Conservation (phyloP, 1,140 invertebrate species). For the Mesaphorura yosii region DNA sequence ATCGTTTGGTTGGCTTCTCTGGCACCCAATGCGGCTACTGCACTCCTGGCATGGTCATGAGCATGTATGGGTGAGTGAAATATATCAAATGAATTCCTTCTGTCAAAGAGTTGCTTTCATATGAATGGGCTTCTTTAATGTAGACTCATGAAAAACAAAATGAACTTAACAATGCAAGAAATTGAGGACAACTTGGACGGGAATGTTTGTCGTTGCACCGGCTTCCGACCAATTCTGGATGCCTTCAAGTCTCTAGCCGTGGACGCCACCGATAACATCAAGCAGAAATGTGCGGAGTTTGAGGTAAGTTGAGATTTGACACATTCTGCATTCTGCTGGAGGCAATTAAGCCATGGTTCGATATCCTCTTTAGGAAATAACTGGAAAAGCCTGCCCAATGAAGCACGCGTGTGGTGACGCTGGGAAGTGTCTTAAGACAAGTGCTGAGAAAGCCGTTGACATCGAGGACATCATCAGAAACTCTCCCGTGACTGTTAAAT, state of each 20-base stretch:
- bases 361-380: not conserved
- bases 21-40: constrained; percentile 35
- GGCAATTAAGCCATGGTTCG: too few relatives aligned
- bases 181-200: constrained; percentile 64
- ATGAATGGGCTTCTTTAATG: constrained; percentile 15
- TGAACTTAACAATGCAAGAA: constrained; percentile 47
- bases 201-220: constrained; percentile 77
- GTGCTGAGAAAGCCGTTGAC: constrained; percentile 34
- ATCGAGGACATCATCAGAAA: not conserved
- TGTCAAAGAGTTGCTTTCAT: not conserved
- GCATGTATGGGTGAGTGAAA: constrained; percentile 14
- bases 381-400: constrained; percentile 9
- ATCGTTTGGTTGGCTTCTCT: constrained; percentile 35
- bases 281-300: constrained; percentile 20
- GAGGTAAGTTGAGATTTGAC: constrained; percentile 4
- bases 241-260: constrained; percentile 40
- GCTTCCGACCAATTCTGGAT: constrained; percentile 65
- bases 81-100: constrained; percentile 33
- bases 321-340: too few relatives aligned
- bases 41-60: constrained; percentile 17
- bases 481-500: constrained; percentile 16
- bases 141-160: constrained; percentile 9
- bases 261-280: constrained; percentile 33
- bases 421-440: constrained; percentile 25
- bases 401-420: not conserved